Base-by-base conservation (phyloP, 2,888 invertebrate species). In the Argyresthia albistria region DNA sequence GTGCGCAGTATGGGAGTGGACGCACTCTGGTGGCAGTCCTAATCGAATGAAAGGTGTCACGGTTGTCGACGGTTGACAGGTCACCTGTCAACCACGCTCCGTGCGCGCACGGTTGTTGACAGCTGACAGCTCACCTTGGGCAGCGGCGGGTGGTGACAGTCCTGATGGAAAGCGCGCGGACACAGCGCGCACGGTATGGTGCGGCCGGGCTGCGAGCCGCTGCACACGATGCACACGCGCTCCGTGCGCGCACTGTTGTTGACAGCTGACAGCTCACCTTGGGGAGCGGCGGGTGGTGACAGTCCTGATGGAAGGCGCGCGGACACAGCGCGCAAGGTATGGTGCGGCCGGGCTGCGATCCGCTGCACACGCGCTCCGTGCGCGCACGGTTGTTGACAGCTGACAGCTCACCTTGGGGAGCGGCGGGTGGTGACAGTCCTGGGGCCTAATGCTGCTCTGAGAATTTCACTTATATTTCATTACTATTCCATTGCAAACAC, bases 31-130 rank as follows among this genome's bases (percentile, higher is more conserved):
- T 97, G 92, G 76, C 98, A 98, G 79, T 97, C 97, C 58, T 94
- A n/a, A n/a, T n/a, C n/a, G n/a, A 93, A 75, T 98, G 98, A 82
- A 96, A 97, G 52, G 96, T 95, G 52, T 97, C n/a, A n/a, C n/a
- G n/a, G n/a, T n/a, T n/a, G n/a, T n/a, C n/a, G n/a, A n/a, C n/a
- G n/a, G n/a, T n/a, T n/a, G n/a, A n/a, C n/a, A n/a, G n/a, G n/a
- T n/a, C n/a, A n/a, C n/a, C n/a, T 15, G 95, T 86, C 71, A 97
- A 96, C 75, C 98, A 54, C 96, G 91, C 69, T 96, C 95, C 36
- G 97, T 97, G 25, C 97, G 95, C 6, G 96, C 97, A 82, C 97
- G 96, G 81, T 96, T 95, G 98, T 50, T 93, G 91, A 46, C 97
- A 91, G 73, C 97, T 90, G 58, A 3, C 15, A 48, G 35, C n/a